Base-by-base conservation (phyloP, 2,888 invertebrate genomes). In the Apamea monoglypha region DNA sequence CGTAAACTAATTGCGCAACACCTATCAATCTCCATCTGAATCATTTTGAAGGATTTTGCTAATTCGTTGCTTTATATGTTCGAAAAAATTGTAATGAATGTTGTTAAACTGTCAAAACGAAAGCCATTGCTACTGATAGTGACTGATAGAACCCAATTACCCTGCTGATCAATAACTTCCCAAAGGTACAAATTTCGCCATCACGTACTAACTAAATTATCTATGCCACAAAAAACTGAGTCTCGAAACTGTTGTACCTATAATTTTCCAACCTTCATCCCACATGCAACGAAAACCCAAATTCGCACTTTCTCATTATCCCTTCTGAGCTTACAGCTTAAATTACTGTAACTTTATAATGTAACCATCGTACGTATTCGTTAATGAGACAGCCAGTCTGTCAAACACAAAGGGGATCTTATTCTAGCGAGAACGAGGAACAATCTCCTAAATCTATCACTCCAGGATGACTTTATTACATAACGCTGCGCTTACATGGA, bases 381-480 rank as follows among this genome's bases (percentile, higher is more conserved):
- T 75, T 87, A 87, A 87, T 81, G 85, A 81, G 85, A 77, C 81
- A 81, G 66, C 67, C 68, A 76, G 76, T 87, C 84, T 85, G 71
- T 87, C 87, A 85, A 87, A 87, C 68, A 87, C 87, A 80, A 84
- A 87, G 85, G 53, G 69, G 76, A 84, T 77, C 59, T 80, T 72
- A 72, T 69, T 71, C 68, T 72, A 73, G 75, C 64, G 84, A 81
- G 87, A 80, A 63, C 76, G 71, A 69, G 74, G 87, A 78, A 89
- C 83, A 80, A 75, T 81, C 83, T 83, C 73, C 78, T 88, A 87
- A 83, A 88, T 87, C 83, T 88, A 87, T 78, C 87, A 85, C 77
- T 83, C 74, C 68, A 71, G 61, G 66, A 85, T 85, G 85, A 87
- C 85, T 89, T 88, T 88, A 87, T 89, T 89, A 83, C 86, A 66